Conservation (phyloP, 2,797 vertebrate genomes). For the Chiloscyllium punctatum region DNA sequence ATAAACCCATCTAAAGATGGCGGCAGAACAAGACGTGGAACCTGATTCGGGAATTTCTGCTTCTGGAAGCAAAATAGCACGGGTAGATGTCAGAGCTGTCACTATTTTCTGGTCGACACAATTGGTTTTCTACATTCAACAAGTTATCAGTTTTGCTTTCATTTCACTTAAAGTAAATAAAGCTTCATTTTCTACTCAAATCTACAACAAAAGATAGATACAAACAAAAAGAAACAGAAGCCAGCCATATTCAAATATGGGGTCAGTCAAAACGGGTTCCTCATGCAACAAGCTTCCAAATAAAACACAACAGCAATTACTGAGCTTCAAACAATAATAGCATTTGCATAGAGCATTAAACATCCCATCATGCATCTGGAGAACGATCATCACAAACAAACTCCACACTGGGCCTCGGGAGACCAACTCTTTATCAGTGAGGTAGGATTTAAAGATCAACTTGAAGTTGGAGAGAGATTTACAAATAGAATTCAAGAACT, state of each 20-base stretch:
- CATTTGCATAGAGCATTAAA: neutral
- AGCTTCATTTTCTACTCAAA: no score
- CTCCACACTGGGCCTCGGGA: neutral
- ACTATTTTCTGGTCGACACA: neutral
- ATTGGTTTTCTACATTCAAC: no score
- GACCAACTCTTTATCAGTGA: neutral
- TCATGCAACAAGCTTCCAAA: neutral
- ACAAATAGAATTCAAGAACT: neutral
- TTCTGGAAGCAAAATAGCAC: neutral
- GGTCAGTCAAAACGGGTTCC: no score
- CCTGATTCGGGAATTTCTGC: neutral
- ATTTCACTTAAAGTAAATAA: no score
- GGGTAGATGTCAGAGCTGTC: neutral
- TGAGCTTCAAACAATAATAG: neutral
- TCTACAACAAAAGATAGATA: no score
- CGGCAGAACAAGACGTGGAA: neutral
- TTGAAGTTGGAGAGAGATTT: neutral
- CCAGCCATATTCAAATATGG: no score
- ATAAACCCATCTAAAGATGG: neutral
- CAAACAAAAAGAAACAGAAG: no score
- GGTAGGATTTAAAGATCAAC: neutral
- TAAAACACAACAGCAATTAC: neutral
- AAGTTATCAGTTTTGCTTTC: no score
- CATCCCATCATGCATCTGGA: neutral
- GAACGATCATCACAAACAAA: neutral